phyloP scores from a whole-genome alignment of 2,888 invertebrate genomes.

The Drosophila pseudotalamancana region DNA sequence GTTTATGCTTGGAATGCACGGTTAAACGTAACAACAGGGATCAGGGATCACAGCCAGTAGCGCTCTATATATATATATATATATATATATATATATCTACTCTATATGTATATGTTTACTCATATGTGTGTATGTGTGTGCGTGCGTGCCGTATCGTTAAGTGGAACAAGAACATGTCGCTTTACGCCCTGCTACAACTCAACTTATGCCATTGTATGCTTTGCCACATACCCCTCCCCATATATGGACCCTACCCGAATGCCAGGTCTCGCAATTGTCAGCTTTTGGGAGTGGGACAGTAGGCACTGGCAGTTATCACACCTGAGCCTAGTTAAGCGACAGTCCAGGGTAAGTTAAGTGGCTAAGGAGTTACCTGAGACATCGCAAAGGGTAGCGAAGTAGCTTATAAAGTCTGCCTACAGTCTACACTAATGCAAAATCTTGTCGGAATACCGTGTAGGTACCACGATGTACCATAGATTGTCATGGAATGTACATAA shows the following conservation, averaged over 20 bases:
- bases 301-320: neutral
- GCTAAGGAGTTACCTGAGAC: neutral
- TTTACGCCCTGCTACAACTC: slow-evolving; percentile 73
- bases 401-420: no score
- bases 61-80: neutral
- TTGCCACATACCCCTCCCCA: slow-evolving; percentile 19
- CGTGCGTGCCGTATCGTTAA: slow-evolving; percentile 42
- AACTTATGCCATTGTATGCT: slow-evolving; percentile 60
- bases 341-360: neutral
- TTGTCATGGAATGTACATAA: no score
- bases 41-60: slow-evolving; percentile 19
- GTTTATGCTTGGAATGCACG: slow-evolving; percentile 36
- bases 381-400: neutral
- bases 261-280: neutral
- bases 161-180: slow-evolving; percentile 71
- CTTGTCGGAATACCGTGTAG: no score
- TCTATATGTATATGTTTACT: neutral
- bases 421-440: no score
- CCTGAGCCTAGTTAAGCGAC: neutral
- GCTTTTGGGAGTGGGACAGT: no score
- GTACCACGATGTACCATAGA: no score
- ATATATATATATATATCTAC: neutral
- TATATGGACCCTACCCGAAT: slow-evolving; percentile 26
- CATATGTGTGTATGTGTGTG: slow-evolving; percentile 15
- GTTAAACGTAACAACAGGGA: slow-evolving; percentile 18